These are phyloP conservation scores for Chanos chanos DNA, from an alignment of 2,797 vertebrate genomes.

Conservation along the genomic window DNA sequence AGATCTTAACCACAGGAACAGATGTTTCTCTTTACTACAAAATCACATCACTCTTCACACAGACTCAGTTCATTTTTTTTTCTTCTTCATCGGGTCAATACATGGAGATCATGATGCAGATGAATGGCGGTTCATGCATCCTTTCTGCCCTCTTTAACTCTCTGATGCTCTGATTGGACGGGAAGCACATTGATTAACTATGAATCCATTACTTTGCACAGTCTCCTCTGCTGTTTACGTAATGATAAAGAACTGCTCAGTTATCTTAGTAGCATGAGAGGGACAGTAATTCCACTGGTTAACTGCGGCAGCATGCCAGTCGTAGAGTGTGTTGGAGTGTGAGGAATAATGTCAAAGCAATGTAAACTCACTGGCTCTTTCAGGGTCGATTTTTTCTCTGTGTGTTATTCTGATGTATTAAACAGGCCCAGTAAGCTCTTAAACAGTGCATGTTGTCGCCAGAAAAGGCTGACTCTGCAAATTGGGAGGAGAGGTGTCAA, in stretches of 20 bases:
- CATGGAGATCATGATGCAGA: slow-evolving; percentile 7
- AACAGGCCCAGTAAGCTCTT: slow-evolving; percentile 14
- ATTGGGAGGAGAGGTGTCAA: slow-evolving; percentile 13
- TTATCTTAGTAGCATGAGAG: too few species aligned
- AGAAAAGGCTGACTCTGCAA: slow-evolving; percentile 26
- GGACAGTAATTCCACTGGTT: too few species aligned
- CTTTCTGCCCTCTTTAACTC: not conserved
- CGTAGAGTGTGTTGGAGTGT: too few species aligned
- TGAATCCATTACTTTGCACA: too few species aligned
- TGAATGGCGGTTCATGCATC: not conserved
- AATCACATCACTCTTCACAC: not conserved
- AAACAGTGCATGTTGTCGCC: slow-evolving; percentile 15
- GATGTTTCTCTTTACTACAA: not conserved
- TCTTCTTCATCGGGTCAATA: not conserved
- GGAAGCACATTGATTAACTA: not conserved
- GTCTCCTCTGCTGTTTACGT: not conserved
- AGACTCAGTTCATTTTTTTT: slow-evolving; percentile 12
- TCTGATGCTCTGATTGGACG: not conserved
- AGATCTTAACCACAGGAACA: too few species aligned
- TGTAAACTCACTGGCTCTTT: slow-evolving; percentile 26
- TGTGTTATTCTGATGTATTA: slow-evolving; percentile 34
- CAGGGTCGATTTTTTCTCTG: slow-evolving; percentile 14
- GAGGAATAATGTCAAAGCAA: not conserved
- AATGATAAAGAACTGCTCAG: too few species aligned
- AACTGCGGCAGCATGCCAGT: too few species aligned